A percentile compares a stretch with the other conserved stretches of the same genome.
These are phyloP conservation scores for Sthenelais limicola DNA, from an alignment of 2,888 invertebrate genomes.

Conservation along the genomic window DNA sequence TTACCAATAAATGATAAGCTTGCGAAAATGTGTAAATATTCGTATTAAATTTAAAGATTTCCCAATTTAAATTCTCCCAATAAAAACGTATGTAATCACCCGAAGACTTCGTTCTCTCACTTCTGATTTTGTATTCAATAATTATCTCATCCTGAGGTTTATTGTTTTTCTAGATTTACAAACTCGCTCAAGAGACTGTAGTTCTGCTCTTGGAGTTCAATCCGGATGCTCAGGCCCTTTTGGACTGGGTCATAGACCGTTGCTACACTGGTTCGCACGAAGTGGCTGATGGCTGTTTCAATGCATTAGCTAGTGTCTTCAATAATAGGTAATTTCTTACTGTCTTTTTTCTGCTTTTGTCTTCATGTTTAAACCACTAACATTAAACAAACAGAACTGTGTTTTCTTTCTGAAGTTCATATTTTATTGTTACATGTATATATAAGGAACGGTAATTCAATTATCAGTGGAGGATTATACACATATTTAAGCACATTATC, in stretches of 20 bases:
- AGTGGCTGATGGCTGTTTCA: constrained; percentile 96
- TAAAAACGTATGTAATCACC: not conserved
- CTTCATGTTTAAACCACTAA: too few species aligned
- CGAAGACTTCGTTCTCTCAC: not conserved
- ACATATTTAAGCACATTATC: not conserved
- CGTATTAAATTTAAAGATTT: not conserved
- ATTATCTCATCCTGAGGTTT: too few species aligned
- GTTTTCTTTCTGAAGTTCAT: too few species aligned
- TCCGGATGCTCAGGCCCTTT: constrained; percentile 74
- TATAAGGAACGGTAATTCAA: too few species aligned
- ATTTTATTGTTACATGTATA: too few species aligned
- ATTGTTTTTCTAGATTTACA: constrained; percentile 82
- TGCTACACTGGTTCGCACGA: constrained; percentile 94
- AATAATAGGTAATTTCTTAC: constrained; percentile 83
- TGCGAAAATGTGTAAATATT: too few species aligned
- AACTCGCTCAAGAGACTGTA: constrained; percentile 92
- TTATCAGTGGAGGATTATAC: too few species aligned
- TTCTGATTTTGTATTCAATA: too few species aligned
- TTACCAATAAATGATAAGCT: too few species aligned
- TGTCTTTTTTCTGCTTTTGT: too few species aligned
- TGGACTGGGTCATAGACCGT: constrained; percentile 98
- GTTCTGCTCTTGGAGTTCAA: constrained; percentile 93
- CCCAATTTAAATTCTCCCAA: not conserved
- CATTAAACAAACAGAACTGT: too few species aligned
- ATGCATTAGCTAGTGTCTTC: constrained; percentile 95